Base-by-base conservation (phyloP, 2,888 invertebrate species). In the Drosophila borborema region DNA sequence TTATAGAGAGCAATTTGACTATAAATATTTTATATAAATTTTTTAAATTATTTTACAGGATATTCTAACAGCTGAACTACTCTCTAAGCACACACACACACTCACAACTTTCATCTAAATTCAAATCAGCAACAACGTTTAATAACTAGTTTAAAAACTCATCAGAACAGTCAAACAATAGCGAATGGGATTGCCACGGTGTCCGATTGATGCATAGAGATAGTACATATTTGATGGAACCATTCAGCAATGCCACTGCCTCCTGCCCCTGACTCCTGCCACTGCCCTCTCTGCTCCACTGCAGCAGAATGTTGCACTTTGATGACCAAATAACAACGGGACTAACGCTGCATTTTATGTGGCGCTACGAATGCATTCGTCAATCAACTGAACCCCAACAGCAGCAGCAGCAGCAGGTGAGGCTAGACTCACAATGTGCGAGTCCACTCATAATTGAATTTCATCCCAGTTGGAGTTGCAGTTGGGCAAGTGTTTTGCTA, bases 371-470 rank as follows among this genome's bases (percentile, higher is more conserved):
- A 76, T 83, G 76, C 72, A 86, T 77, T 86, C 75, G 77, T 80
- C 83, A 86, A 83, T 86, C 84, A 81, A 74, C 40, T 54, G 10
- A 9, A 5, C 54, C 40, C 38, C 54, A 40, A n/a, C 20, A 20
- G 45, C 20, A 20, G 45, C 18, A 43, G 43, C 43, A 40, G 16
- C 38, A 6, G n/a, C 38, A 38, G 23, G 20, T 36, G 34, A 10
- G 18, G 20, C 53, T 2, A 9, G 53, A 9, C 18, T 23, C 23
- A 23, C 16, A 56, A 46, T 59, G 46, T 51, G 58, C 46, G 23
- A 63, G 38, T 72, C 68, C 66, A 76, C 77, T 86, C 80, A 86
- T 91, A 92, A 92, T 92, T 92, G 89, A 92, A 91, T 92, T 92
- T 90, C 78, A 53, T 60, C 58, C 34, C 70, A 65, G 67, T 60